Evolutionary conservation across 2,797 vertebrate genomes (phyloP).

Genomic region (Sylvia borin): DNA sequence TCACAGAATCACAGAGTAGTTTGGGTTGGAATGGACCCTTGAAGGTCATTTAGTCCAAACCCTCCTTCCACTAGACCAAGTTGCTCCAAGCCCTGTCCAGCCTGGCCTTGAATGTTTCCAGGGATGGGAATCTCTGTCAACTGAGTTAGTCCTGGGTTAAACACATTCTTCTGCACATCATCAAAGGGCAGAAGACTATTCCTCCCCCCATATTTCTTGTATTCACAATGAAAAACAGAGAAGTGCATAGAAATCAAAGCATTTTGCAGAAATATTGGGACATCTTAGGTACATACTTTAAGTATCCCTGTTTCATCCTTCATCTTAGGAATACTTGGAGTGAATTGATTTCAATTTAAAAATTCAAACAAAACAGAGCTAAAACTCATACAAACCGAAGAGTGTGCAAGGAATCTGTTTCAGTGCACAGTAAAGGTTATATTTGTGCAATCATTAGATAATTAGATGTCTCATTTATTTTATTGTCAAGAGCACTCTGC

Average conservation of each 20-base stretch:
- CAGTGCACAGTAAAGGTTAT: not conserved
- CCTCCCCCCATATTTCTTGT: not conserved
- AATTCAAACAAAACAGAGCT: not conserved
- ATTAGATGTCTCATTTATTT: not conserved
- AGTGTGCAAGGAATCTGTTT: not conserved
- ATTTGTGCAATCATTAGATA: not conserved
- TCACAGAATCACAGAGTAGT: not conserved
- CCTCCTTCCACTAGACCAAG: not conserved
- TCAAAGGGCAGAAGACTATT: not conserved
- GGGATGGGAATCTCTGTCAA: not conserved
- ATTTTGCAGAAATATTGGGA: not conserved
- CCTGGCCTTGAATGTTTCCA: not conserved
- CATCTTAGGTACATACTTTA: not conserved
- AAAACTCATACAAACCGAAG: not conserved
- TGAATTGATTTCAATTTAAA: not conserved
- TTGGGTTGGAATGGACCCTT: not conserved
- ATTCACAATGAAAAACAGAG: not conserved
- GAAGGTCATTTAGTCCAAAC: not conserved
- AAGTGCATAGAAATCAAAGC: not conserved
- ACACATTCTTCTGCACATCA: not conserved
- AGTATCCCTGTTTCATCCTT: not conserved
- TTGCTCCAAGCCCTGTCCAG: not conserved
- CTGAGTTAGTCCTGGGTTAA: not conserved
- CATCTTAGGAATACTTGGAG: not conserved
- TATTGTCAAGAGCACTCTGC: not conserved